Evolutionary conservation across 1,140 invertebrate species (phyloP), one percentile per base, ranked within the genome.

Genomic region (Achatina immaculata): DNA sequence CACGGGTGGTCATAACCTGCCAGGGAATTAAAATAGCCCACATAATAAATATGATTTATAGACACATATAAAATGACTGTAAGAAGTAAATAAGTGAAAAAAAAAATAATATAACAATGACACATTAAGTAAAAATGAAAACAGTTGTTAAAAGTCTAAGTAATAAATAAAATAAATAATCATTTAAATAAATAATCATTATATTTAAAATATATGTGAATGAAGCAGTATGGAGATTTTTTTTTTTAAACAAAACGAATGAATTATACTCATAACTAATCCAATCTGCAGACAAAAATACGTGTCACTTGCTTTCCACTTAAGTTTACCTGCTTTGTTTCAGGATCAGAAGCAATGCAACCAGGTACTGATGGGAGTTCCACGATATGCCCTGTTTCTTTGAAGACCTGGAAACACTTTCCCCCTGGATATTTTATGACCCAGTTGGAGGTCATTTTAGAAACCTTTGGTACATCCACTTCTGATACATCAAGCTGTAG

Each of bases 281-380:
- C n/a, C n/a, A n/a, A n/a, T n/a, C n/a, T n/a, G n/a, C n/a, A n/a
- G n/a, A n/a, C n/a, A n/a, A n/a, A n/a, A n/a, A n/a, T n/a, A n/a
- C n/a, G n/a, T n/a, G n/a, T n/a, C n/a, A n/a, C n/a, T n/a, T n/a
- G n/a, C n/a, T n/a, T n/a, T n/a, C n/a, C n/a, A n/a, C n/a, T n/a
- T n/a, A n/a, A n/a, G n/a, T n/a, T n/a, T 80, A 91, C 90, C 89
- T 91, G 89, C 72, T 84, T 86, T 24, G 90, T 89, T 48, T 89
- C 86, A 31, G 90, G 89, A 80, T 91, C 90, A 36, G 87, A 87
- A 9, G 89, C 90, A 73, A 86, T 68, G 82, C 84, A 89, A 38
- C 89, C 82, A 81, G 88, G 86, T 6, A 89, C 85, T 6, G 84
- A 72, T 51, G 85, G 83, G 9, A 88, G 79, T 45, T 88, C 83